Percentiles rank a stretch among this genome's conserved stretches.
These are phyloP conservation scores for Cirrhinus mrigala DNA, from an alignment of 2,797 vertebrate genomes.

Conservation along the genomic window DNA sequence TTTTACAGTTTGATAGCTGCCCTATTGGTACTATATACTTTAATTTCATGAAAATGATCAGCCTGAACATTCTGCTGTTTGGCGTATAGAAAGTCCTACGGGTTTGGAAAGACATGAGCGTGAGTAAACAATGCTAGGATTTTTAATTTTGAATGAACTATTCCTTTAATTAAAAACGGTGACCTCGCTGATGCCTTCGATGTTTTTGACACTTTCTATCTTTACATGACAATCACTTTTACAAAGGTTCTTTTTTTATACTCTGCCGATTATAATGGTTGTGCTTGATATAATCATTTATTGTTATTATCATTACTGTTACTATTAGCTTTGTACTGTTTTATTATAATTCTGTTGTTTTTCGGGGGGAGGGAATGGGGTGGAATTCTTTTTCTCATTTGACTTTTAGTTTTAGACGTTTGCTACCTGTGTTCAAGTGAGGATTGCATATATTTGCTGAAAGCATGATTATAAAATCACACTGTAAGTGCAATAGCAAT, in stretches of 20 bases:
- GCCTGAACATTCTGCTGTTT: neutral
- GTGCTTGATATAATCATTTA: constrained; percentile 59
- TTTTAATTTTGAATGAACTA: neutral
- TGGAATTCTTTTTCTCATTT: constrained; percentile 66
- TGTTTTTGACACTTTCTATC: constrained; percentile 79
- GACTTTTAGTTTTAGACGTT: constrained; percentile 69
- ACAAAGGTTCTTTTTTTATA: constrained; percentile 71
- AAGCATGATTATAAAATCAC: constrained; percentile 67
- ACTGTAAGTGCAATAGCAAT: constrained; percentile 80
- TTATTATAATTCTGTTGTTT: constrained; percentile 49
- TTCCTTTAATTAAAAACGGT: constrained; percentile 35
- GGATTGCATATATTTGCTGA: constrained; percentile 53
- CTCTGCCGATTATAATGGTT: constrained; percentile 55
- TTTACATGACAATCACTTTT: constrained; percentile 84
- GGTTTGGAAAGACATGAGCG: neutral
- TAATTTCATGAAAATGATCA: neutral
- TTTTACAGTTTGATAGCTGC: neutral
- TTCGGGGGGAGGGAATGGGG: constrained; percentile 31
- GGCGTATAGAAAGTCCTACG: neutral
- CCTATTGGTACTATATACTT: neutral
- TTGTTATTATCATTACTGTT: constrained; percentile 71
- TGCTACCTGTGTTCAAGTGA: constrained; percentile 74
- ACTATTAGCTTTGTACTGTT: constrained; percentile 73
- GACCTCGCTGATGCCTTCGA: constrained; percentile 77
- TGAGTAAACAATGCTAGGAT: neutral